Base-by-base conservation (phyloP, 2,797 vertebrate species). In the Micropoecilia bifurca region DNA sequence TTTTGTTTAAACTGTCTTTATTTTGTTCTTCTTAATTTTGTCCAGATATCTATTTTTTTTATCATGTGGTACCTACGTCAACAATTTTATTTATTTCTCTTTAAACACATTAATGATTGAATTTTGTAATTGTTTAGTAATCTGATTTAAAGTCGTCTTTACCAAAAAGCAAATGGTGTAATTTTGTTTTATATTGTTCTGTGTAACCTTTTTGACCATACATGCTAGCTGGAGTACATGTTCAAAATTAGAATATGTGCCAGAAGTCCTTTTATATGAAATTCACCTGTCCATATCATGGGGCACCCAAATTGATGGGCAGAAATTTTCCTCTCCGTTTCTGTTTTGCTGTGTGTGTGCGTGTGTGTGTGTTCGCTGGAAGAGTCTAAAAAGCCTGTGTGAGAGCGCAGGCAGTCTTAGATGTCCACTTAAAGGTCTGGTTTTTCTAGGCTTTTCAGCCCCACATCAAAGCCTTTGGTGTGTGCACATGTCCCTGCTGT, bases 401-500 rank as follows among this genome's bases (percentile, higher is more conserved):
- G 59, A 74, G 74, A 80, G 74, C 55, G 16, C 30, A 80, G 68
- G 48, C 73, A 55, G 85, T 81, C 82, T 76, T 73, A 53, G 74
- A 75, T 83, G 80, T 90, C 80, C 83, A 72, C 76, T 84, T 84
- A 46, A 76, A 81, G 76, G 86, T 80, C 89, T 92, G 89, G 85
- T 87, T 89, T 92, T 89, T 90, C 88, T 91, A 73, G 66, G 74
- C 72, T 83, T 45, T 85, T 88, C 80, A 88, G 87, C 68, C 77
- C 85, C 20, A 83, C 91, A 90, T 94, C 86, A 93, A 94, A 92
- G 91, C 79, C 66, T 80, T 75, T 12, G 82, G 83, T 86, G 83
- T 78, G 87, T 92, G 84, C 90, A 89, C 87, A 91, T 91, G 89
- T 92, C 87, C 90, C 84, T 46, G 84, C 90, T 91, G 90, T 93